phyloP scores from a whole-genome alignment of 2,113 vertebrate genomes.

The Aleadryas rufinucha region DNA sequence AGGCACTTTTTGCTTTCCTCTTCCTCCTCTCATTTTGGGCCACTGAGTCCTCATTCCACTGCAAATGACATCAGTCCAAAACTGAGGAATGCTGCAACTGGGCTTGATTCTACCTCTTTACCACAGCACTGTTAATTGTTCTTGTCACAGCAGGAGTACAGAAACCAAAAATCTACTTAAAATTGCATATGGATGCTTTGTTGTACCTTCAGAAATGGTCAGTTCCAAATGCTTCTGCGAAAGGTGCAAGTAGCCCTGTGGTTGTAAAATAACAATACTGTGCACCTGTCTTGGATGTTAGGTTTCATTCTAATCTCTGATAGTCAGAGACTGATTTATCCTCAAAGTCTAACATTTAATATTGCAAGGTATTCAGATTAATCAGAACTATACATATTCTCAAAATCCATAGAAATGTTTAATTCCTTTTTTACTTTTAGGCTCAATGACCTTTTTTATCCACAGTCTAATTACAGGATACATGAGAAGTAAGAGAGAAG shows the following conservation, averaged over 20 bases:
- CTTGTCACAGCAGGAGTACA: not conserved
- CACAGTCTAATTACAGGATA: not conserved
- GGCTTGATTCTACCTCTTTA: not conserved
- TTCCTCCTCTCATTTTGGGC: not conserved
- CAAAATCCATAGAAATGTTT: not conserved
- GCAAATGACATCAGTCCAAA: not conserved
- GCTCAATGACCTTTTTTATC: not conserved
- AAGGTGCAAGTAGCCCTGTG: not conserved
- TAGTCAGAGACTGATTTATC: not conserved
- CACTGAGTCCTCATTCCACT: not conserved
- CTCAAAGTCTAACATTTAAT: not conserved
- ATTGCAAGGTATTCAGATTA: not conserved
- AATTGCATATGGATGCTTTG: not conserved
- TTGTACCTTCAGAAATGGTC: not conserved
- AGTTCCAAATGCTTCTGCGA: not conserved
- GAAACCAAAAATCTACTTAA: not conserved
- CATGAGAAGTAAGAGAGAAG: not conserved
- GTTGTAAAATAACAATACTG: not conserved
- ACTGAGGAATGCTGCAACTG: not conserved
- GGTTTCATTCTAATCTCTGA: not conserved
- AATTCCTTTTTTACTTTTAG: slow-evolving; percentile 16
- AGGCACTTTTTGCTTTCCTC: not conserved
- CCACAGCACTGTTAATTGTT: not conserved
- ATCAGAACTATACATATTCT: not conserved
- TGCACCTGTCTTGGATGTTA: not conserved